Evolutionary conservation across 2,888 invertebrate genomes (phyloP).

Genomic region (Sialis lutaria): DNA sequence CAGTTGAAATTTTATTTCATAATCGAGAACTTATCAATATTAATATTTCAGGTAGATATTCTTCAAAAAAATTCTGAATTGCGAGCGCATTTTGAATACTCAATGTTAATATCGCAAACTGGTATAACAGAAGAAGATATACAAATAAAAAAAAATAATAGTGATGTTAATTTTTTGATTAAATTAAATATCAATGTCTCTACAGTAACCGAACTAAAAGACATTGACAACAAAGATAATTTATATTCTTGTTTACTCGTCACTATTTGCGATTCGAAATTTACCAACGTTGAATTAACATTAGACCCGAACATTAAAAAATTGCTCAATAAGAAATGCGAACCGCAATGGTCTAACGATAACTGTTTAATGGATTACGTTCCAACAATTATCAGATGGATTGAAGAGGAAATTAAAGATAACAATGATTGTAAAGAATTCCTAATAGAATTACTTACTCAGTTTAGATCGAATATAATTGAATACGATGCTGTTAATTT

Average conservation of each 20-base stretch:
- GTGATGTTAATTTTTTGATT: slow-evolving; percentile 42
- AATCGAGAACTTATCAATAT: background rate
- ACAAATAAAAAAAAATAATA: slow-evolving; percentile 42
- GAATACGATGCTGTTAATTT: slow-evolving; percentile 31
- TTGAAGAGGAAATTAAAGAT: slow-evolving; percentile 31
- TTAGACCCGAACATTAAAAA: slow-evolving; percentile 32
- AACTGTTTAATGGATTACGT: slow-evolving; percentile 36
- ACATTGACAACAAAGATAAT: background rate
- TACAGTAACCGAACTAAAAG: slow-evolving; percentile 34
- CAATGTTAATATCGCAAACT: slow-evolving; percentile 35
- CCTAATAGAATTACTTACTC: slow-evolving; percentile 24
- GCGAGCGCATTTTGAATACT: slow-evolving; percentile 42
- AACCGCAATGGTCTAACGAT: slow-evolving; percentile 27
- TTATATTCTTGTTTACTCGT: slow-evolving; percentile 14
- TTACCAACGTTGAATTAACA: slow-evolving; percentile 25
- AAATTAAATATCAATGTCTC: slow-evolving; percentile 41
- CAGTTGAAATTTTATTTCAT: slow-evolving; percentile 1
- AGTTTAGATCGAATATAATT: slow-evolving; percentile 25
- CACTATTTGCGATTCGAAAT: slow-evolving; percentile 9
- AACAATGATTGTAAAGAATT: slow-evolving; percentile 28
- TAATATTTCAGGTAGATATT: slow-evolving; percentile 3
- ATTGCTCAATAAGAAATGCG: slow-evolving; percentile 25
- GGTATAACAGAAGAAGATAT: slow-evolving; percentile 37
- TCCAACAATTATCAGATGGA: slow-evolving; percentile 30
- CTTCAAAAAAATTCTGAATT: slow-evolving; percentile 30